These are phyloP conservation scores for Creontiades dilutus DNA, from an alignment of 2,888 invertebrate species.

Conservation along the genomic window DNA sequence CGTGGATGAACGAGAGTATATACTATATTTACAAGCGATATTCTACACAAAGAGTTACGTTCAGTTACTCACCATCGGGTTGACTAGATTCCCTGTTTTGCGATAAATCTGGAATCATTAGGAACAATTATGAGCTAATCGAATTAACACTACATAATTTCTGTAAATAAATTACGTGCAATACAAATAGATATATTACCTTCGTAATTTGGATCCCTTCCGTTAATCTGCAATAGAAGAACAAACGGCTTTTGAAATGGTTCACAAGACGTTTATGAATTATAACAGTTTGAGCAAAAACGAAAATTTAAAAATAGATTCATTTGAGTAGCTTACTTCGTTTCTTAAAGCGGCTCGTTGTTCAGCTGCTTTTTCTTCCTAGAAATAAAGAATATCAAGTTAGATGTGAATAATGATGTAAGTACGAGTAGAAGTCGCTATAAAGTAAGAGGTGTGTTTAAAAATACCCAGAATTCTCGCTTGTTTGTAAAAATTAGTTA, in stretches of 20 bases:
- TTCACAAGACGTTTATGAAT: neutral
- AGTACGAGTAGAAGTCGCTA: neutral
- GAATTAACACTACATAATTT: neutral
- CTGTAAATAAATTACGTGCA: neutral
- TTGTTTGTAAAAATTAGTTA: too few species aligned
- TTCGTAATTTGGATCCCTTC: conserved; percentile 24
- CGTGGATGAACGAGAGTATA: too few species aligned
- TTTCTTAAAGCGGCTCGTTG: conserved; percentile 53
- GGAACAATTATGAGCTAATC: neutral
- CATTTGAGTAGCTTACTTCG: conserved; percentile 25
- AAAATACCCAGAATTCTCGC: too few species aligned
- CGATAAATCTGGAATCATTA: conserved; percentile 20
- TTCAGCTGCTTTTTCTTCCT: conserved; percentile 61
- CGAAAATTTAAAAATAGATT: neutral
- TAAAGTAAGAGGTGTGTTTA: too few species aligned
- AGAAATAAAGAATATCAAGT: conserved; percentile 44
- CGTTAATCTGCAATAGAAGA: conserved; percentile 22
- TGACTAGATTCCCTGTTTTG: conserved; percentile 61
- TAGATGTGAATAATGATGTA: neutral
- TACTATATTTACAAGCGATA: too few species aligned
- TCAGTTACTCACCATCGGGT: conserved; percentile 36
- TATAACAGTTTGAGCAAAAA: neutral
- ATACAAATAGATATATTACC: neutral
- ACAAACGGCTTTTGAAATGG: neutral
- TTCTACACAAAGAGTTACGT: too few species aligned